Conservation (phyloP, 2,113 vertebrate genomes). For the Mellivora capensis region DNA sequence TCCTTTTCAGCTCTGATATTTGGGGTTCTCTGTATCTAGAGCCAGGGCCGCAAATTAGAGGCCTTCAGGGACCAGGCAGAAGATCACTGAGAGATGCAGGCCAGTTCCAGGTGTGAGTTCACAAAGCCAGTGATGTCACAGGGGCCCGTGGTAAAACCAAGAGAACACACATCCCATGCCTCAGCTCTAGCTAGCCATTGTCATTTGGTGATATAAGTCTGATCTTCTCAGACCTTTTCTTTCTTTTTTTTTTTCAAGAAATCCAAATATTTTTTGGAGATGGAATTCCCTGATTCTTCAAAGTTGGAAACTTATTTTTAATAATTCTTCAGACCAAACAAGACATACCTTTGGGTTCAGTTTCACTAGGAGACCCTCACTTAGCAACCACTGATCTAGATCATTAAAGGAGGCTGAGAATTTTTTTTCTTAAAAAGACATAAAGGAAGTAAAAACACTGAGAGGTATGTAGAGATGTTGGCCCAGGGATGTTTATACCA, state of each 20-base stretch:
- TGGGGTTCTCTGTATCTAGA: neutral
- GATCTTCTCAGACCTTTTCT: neutral
- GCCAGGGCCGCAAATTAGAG: neutral
- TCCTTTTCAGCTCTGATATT: neutral
- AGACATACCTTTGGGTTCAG: neutral
- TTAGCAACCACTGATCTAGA: neutral
- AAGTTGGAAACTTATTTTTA: neutral
- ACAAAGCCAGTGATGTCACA: neutral
- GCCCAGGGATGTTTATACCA: neutral
- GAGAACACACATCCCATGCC: rapidly evolving
- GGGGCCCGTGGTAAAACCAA: too few relatives aligned
- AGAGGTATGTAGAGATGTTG: neutral
- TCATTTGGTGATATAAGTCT: neutral
- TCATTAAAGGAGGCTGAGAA: neutral
- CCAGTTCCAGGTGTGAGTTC: neutral
- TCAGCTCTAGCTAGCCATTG: too few relatives aligned
- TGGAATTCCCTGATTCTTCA: neutral
- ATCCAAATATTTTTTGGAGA: neutral
- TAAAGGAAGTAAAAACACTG: neutral
- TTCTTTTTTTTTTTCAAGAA: neutral
- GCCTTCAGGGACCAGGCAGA: neutral
- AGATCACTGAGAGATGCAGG: neutral
- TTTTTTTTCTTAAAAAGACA: neutral
- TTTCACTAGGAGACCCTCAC: neutral
- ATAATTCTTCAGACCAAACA: neutral